These are phyloP conservation scores for Lates calcarifer DNA, from an alignment of 2,113 vertebrate species.

Conservation along the genomic window DNA sequence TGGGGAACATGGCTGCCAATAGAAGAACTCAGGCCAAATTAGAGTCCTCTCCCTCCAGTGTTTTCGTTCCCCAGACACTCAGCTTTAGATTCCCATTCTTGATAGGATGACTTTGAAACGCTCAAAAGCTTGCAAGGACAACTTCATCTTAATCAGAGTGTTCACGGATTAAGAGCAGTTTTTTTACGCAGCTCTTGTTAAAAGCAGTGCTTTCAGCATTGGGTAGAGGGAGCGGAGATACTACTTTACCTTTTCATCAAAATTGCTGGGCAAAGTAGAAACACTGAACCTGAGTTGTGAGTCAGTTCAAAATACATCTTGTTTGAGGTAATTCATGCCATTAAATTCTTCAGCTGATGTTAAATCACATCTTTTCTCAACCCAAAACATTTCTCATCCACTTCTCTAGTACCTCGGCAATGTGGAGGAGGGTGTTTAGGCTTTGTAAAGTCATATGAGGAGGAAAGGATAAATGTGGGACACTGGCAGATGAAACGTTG, in stretches of 20 bases:
- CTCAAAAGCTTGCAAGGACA: constrained; percentile 31
- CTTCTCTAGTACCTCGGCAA: background rate
- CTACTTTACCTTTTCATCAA: constrained; percentile 28
- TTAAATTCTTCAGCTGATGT: constrained; percentile 1
- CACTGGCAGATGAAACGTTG: background rate
- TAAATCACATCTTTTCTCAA: background rate
- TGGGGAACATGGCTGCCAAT: constrained; percentile 56
- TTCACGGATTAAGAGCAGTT: constrained; percentile 27
- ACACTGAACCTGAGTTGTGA: constrained; percentile 12
- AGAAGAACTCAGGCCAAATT: constrained; percentile 52
- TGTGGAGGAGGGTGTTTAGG: background rate
- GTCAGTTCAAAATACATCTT: constrained; percentile 16
- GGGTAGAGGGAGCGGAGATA: background rate
- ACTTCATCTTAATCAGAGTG: constrained; percentile 36
- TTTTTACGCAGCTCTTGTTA: background rate
- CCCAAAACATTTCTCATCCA: constrained; percentile 5
- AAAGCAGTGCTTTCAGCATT: constrained; percentile 37
- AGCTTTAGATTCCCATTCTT: constrained; percentile 43
- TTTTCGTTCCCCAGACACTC: constrained; percentile 47
- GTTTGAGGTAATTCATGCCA: constrained; percentile 1
- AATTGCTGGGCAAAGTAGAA: constrained; percentile 15
- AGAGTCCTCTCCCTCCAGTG: constrained; percentile 56
- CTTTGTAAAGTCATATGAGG: background rate
- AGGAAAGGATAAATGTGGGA: background rate
- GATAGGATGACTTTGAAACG: constrained; percentile 55